These are phyloP conservation scores for Cartodere bifasciata DNA, from an alignment of 2,888 invertebrate species.

Conservation along the genomic window DNA sequence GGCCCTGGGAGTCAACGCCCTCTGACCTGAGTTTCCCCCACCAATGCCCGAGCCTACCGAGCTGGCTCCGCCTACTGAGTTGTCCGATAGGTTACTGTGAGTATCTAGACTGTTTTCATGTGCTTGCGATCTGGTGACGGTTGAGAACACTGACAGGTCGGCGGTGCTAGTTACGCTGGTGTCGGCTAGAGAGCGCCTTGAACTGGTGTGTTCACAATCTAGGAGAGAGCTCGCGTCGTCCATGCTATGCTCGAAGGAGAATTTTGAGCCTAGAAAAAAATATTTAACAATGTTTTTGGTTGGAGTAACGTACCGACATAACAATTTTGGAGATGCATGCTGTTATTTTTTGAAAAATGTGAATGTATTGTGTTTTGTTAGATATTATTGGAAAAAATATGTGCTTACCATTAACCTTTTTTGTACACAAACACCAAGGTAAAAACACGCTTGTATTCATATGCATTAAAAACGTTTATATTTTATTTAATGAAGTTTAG, in stretches of 20 bases:
- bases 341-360: too few relatives aligned
- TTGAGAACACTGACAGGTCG: slow-evolving; percentile 66
- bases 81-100: slow-evolving; percentile 63
- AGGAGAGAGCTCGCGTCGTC: slow-evolving; percentile 58
- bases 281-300: too few relatives aligned
- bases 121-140: slow-evolving; percentile 57
- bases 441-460: too few relatives aligned
- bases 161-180: slow-evolving; percentile 77
- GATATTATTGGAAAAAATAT: too few relatives aligned
- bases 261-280: slow-evolving; percentile 44
- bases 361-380: too few relatives aligned
- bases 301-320: too few relatives aligned
- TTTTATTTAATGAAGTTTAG: too few relatives aligned
- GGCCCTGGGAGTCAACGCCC: slow-evolving; percentile 48
- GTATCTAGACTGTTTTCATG: slow-evolving; percentile 64
- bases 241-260: slow-evolving; percentile 49
- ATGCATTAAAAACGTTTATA: too few relatives aligned
- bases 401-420: too few relatives aligned
- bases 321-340: too few relatives aligned
- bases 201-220: slow-evolving; percentile 47
- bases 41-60: slow-evolving; percentile 36
- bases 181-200: slow-evolving; percentile 67
- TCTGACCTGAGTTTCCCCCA: slow-evolving; percentile 38
- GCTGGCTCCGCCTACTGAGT: slow-evolving; percentile 47
- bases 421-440: too few relatives aligned